Conservation (phyloP, 2,888 invertebrate species). For the Agonum fuliginosum region DNA sequence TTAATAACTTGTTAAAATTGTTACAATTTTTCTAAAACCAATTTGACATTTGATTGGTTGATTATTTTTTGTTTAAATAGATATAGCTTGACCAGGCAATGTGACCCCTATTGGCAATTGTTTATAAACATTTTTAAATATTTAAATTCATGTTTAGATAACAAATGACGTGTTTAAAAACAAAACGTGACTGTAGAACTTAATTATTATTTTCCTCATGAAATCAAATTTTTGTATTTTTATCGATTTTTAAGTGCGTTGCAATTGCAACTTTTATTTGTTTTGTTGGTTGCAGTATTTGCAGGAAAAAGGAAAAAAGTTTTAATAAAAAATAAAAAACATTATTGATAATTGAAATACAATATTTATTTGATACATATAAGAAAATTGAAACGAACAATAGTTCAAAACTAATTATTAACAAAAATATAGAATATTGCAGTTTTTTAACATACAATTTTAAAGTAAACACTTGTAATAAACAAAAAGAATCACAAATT, state of each 20-base stretch:
- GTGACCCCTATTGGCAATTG: too few relatives aligned
- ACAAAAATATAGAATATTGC: constrained; percentile 49
- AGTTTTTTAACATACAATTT: constrained; percentile 30
- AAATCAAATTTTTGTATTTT: too few relatives aligned
- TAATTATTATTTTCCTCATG: too few relatives aligned
- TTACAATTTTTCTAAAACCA: background rate
- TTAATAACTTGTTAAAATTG: background rate
- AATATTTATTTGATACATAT: constrained; percentile 57
- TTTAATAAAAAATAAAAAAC: background rate
- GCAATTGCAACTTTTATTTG: too few relatives aligned
- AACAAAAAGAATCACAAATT: constrained; percentile 30
- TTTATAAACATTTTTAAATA: too few relatives aligned
- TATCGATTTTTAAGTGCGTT: too few relatives aligned
- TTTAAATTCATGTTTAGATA: too few relatives aligned
- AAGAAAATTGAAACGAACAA: constrained; percentile 33
- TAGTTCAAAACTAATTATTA: constrained; percentile 39
- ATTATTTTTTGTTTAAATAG: too few relatives aligned
- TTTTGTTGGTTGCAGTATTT: too few relatives aligned
- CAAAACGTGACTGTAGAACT: too few relatives aligned
- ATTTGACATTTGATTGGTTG: background rate
- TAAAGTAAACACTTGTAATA: constrained; percentile 21
- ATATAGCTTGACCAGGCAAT: too few relatives aligned
- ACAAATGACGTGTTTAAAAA: too few relatives aligned
- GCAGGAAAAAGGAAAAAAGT: background rate
- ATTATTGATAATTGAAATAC: constrained; percentile 30